Conservation (phyloP, 2,113 vertebrate genomes). For the Pseudonaja textilis region DNA sequence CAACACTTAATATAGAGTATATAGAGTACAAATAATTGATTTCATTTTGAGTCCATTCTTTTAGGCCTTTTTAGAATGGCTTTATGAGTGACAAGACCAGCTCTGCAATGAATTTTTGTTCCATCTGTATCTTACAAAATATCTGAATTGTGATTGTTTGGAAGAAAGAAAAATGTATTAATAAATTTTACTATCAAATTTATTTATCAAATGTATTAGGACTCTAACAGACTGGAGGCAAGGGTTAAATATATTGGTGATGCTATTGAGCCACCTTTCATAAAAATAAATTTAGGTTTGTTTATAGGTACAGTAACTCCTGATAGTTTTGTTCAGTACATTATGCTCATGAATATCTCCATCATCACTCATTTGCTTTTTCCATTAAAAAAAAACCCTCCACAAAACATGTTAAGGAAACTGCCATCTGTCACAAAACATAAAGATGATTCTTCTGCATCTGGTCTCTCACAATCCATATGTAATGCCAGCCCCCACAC, state of each 20-base stretch:
- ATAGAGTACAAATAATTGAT: not conserved
- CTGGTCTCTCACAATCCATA: conserved; percentile 25
- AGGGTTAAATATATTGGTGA: not conserved
- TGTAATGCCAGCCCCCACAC: conserved; percentile 21
- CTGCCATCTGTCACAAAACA: conserved; percentile 42
- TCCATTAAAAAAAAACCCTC: conserved; percentile 6
- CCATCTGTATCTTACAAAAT: not conserved
- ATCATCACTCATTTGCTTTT: not conserved
- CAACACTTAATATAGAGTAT: too few relatives aligned
- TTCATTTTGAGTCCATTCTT: not conserved
- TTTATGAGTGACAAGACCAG: not conserved
- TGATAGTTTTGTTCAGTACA: conserved; percentile 15
- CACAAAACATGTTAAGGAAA: not conserved
- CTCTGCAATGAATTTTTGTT: not conserved
- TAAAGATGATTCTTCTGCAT: conserved; percentile 34
- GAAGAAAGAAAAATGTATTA: not conserved
- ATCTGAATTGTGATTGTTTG: not conserved
- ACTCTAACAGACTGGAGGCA: not conserved
- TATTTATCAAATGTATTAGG: not conserved
- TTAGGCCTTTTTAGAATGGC: not conserved
- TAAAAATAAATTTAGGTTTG: accelerated
- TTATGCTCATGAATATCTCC: not conserved
- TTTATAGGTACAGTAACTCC: not conserved
- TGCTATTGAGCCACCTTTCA: not conserved
- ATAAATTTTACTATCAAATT: not conserved